Percentiles rank a stretch among this genome's conserved stretches.
These are phyloP conservation scores for Gobio gobio DNA, from an alignment of 2,113 vertebrate genomes.

Conservation along the genomic window DNA sequence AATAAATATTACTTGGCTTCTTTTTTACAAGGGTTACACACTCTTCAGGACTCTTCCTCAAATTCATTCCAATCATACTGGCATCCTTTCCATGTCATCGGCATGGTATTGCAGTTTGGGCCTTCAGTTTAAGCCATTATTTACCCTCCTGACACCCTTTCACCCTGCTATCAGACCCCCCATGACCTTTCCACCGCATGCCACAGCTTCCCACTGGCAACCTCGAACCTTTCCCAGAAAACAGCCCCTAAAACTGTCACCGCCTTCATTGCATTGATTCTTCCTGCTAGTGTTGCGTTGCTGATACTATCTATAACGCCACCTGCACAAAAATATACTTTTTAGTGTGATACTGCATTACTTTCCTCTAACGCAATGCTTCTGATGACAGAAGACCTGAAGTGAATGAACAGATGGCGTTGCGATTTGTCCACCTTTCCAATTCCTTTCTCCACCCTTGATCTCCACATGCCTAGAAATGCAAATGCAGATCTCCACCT, in stretches of 20 bases:
- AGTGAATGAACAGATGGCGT: constrained; percentile 23
- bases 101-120: constrained; percentile 37
- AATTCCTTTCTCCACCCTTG: not conserved
- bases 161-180: constrained; percentile 67
- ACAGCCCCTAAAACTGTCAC: constrained; percentile 77
- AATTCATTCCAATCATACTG: not conserved
- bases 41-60: not conserved
- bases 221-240: constrained; percentile 66
- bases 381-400: not conserved
- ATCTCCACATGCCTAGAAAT: not conserved
- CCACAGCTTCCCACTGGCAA: constrained; percentile 65
- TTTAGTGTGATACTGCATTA: too few species aligned
- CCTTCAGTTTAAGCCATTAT: not conserved
- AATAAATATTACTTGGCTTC: not conserved
- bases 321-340: not conserved
- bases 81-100: not conserved
- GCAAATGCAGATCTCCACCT: constrained; percentile 34
- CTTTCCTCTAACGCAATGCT: not conserved
- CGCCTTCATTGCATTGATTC: constrained; percentile 9
- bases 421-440: not conserved
- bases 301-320: not conserved
- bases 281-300: not conserved
- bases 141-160: constrained; percentile 67
- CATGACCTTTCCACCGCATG: constrained; percentile 52
- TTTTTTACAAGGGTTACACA: not conserved